phyloP scores from a whole-genome alignment of 2,888 invertebrate genomes.

The Melitaea athalia region DNA sequence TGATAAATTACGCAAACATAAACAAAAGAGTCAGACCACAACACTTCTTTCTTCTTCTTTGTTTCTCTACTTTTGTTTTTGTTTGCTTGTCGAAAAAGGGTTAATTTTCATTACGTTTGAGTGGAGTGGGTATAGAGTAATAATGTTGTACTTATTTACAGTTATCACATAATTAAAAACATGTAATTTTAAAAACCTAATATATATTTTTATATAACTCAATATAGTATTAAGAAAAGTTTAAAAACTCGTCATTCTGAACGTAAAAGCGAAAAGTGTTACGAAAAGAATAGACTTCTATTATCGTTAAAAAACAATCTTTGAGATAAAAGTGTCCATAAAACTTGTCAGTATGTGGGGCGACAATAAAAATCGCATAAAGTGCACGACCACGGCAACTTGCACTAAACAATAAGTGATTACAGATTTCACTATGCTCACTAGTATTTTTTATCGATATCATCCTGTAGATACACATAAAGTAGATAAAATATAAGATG shows the following conservation, averaged over 20 bases:
- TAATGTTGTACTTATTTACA: neutral
- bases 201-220: too few species aligned
- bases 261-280: neutral
- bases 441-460: neutral
- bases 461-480: neutral
- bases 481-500: too few species aligned
- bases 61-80: too few species aligned
- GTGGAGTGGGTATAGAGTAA: too few species aligned
- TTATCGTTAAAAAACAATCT: constrained; percentile 29
- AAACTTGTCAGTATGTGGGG: constrained; percentile 21
- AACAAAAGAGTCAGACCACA: neutral
- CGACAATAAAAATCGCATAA: constrained; percentile 33
- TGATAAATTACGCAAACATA: neutral
- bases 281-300: constrained; percentile 17
- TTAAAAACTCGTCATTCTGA: too few species aligned
- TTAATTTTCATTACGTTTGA: too few species aligned
- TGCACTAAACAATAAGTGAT: constrained; percentile 30
- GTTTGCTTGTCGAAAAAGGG: too few species aligned
- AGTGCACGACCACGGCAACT: constrained; percentile 18
- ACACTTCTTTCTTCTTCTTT: neutral
- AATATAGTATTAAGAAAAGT: too few species aligned
- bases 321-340: constrained; percentile 28
- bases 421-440: constrained; percentile 18
- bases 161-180: too few species aligned
- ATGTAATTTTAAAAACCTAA: too few species aligned